Conservation (phyloP, 2,113 vertebrate genomes). For the Eptesicus fuscus region DNA sequence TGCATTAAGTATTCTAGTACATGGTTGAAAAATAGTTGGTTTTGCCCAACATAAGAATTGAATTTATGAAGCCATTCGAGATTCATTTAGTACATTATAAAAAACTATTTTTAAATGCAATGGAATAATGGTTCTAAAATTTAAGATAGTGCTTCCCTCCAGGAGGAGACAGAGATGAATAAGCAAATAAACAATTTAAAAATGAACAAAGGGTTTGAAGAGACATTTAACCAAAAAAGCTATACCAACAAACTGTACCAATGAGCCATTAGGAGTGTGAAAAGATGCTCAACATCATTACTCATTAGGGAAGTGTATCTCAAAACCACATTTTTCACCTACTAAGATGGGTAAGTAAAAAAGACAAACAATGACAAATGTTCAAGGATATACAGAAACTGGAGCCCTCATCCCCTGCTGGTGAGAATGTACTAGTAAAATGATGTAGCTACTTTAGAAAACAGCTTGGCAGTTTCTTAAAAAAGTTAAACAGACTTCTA, state of each 20-base stretch:
- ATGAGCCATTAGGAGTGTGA: background rate
- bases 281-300: background rate
- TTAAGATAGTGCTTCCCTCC: background rate
- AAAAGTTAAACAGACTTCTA: background rate
- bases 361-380: background rate
- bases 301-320: background rate
- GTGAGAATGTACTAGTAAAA: background rate
- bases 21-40: background rate
- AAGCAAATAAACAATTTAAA: conserved; percentile 12
- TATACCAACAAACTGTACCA: background rate
- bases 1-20: background rate
- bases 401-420: background rate
- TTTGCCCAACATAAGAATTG: background rate
- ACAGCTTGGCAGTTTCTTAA: background rate
- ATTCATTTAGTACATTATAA: background rate
- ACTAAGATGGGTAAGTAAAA: background rate
- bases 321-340: background rate
- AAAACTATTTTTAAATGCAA: background rate
- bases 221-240: background rate
- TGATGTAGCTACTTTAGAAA: background rate
- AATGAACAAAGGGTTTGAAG: background rate
- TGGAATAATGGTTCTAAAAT: background rate
- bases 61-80: background rate
- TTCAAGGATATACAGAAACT: background rate
- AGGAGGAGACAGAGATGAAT: background rate